These are phyloP conservation scores for Syngnathus rostellatus DNA, from an alignment of 2,797 vertebrate species.

Conservation along the genomic window DNA sequence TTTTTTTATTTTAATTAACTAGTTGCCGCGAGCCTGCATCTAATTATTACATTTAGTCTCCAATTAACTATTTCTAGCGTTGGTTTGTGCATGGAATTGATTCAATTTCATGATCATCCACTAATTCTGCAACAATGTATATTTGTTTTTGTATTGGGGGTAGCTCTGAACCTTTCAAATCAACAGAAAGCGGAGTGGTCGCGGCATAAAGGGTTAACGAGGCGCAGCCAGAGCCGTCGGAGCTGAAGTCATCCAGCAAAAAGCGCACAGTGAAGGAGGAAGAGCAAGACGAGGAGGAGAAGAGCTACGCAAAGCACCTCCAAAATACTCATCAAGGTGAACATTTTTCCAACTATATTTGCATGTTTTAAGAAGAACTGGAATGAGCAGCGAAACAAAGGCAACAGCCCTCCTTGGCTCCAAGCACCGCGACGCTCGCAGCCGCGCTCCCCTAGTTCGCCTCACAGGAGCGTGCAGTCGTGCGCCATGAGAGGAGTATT, in stretches of 20 bases:
- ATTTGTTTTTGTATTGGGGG: too few relatives aligned
- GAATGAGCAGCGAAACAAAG: constrained; percentile 22
- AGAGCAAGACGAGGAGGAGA: constrained; percentile 7
- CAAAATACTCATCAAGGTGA: constrained; percentile 27
- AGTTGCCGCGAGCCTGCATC: background rate
- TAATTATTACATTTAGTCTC: too few relatives aligned
- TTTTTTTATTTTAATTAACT: background rate
- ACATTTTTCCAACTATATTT: background rate
- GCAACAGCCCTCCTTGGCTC: constrained; percentile 37
- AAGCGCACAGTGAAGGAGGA: constrained; percentile 45
- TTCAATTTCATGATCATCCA: too few relatives aligned
- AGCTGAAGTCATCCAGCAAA: constrained; percentile 56
- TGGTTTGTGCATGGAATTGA: too few relatives aligned
- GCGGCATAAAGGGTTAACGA: constrained; percentile 64
- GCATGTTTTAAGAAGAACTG: constrained; percentile 12
- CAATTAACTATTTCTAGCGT: too few relatives aligned
- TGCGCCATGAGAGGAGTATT: constrained; percentile 29
- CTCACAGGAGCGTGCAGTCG: constrained; percentile 34
- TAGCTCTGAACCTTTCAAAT: background rate
- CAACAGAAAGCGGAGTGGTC: background rate
- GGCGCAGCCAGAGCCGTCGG: constrained; percentile 53
- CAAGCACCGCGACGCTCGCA: constrained; percentile 21
- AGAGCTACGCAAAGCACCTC: constrained; percentile 31
- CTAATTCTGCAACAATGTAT: too few relatives aligned
- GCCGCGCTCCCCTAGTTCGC: constrained; percentile 28